A percentile compares a stretch with the other conserved stretches of the same genome.
phyloP scores from a whole-genome alignment of 1,140 invertebrate genomes.

The Diachasmimorpha longicaudata region DNA sequence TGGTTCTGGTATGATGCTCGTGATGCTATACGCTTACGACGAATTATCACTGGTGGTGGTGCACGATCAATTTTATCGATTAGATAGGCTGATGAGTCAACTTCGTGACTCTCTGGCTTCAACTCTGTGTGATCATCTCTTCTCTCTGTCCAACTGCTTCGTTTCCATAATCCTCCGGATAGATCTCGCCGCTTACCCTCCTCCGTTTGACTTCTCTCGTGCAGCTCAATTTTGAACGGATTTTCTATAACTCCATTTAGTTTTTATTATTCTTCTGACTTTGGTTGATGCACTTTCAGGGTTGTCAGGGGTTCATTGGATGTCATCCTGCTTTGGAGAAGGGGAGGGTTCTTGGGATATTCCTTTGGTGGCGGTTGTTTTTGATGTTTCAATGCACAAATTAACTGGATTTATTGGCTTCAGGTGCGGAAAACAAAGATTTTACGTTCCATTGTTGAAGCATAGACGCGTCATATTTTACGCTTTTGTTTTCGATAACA shows the following conservation, averaged over 20 bases:
- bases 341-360: too few species aligned
- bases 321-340: too few species aligned
- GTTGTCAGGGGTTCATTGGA: too few species aligned
- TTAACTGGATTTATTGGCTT: background rate
- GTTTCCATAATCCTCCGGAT: background rate
- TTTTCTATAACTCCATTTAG: background rate
- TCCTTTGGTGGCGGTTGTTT: background rate
- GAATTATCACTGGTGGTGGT: constrained; percentile 32
- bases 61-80: constrained; percentile 24
- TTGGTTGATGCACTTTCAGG: too few species aligned
- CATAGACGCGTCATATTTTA: background rate
- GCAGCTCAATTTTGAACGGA: constrained; percentile 26
- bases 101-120: background rate
- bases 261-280: background rate
- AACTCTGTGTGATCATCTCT: background rate
- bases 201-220: constrained; percentile 12
- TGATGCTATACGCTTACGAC: constrained; percentile 24
- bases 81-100: constrained; percentile 2
- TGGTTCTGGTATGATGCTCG: background rate
- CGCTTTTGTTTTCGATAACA: background rate
- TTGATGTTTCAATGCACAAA: background rate
- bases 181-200: constrained; percentile 4
- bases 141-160: background rate
- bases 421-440: too few species aligned
- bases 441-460: too few species aligned